These are phyloP conservation scores for Rhagophthalmus giganteus DNA, from an alignment of 2,888 invertebrate genomes.

Conservation along the genomic window DNA sequence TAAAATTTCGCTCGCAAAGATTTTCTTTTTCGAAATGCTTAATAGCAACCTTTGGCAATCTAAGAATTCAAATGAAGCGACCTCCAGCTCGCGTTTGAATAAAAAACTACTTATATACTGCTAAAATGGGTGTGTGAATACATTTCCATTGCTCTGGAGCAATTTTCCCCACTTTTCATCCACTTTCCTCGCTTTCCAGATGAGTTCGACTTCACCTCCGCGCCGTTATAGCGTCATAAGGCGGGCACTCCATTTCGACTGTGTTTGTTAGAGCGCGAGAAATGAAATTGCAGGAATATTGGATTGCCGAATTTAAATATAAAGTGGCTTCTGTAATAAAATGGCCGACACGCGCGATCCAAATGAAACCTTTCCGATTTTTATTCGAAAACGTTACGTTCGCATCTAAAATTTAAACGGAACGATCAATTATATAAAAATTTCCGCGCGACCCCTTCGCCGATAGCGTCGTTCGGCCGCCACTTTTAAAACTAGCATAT, in stretches of 20 bases:
- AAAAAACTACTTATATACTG: slow-evolving; percentile 50
- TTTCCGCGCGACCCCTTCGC: too few relatives aligned
- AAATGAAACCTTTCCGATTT: slow-evolving; percentile 28
- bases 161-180: slow-evolving; percentile 48
- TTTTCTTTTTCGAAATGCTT: slow-evolving; percentile 22
- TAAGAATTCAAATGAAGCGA: slow-evolving; percentile 46
- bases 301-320: slow-evolving; percentile 56
- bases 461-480: too few relatives aligned
- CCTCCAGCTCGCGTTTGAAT: slow-evolving; percentile 46
- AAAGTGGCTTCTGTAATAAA: slow-evolving; percentile 52
- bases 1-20: slow-evolving; percentile 23
- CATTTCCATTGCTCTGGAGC: slow-evolving; percentile 46
- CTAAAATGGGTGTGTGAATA: slow-evolving; percentile 46
- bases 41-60: slow-evolving; percentile 38
- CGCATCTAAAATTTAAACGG: slow-evolving; percentile 3
- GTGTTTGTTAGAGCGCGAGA: slow-evolving; percentile 40
- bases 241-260: slow-evolving; percentile 38
- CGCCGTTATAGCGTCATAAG: slow-evolving; percentile 44
- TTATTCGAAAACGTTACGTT: slow-evolving; percentile 19
- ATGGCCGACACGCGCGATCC: slow-evolving; percentile 33
- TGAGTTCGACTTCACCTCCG: slow-evolving; percentile 35
- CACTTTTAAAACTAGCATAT: slow-evolving; percentile 25
- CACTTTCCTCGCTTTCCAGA: slow-evolving; percentile 37
- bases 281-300: slow-evolving; percentile 56
- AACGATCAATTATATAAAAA: slow-evolving; percentile 17